These are phyloP conservation scores for Xiphophorus couchianus DNA, from an alignment of 2,113 vertebrate genomes.

Conservation along the genomic window DNA sequence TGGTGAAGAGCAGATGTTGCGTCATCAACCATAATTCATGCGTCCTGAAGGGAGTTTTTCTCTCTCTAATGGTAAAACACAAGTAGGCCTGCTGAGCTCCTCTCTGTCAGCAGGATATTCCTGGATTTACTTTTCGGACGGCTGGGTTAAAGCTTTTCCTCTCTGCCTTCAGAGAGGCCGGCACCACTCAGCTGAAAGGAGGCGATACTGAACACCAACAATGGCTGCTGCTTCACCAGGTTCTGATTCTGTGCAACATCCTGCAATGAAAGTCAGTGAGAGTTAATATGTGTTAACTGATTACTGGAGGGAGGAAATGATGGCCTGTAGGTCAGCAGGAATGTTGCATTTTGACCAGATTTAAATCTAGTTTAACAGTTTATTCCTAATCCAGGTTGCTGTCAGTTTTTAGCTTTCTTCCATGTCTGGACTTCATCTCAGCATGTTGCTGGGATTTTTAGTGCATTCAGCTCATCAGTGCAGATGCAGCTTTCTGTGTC, in stretches of 20 bases:
- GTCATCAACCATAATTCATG: neutral
- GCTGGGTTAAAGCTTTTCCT: conserved; percentile 54
- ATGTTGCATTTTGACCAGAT: conserved; percentile 31
- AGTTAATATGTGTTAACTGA: conserved; percentile 20
- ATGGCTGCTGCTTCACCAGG: neutral
- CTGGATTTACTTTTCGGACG: conserved; percentile 66
- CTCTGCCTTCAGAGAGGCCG: conserved; percentile 48
- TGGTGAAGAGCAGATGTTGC: neutral
- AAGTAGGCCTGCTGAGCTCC: conserved; percentile 43
- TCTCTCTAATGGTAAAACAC: conserved; percentile 1
- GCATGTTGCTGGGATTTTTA: no score
- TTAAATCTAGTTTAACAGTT: conserved; percentile 33
- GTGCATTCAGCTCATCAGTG: no score
- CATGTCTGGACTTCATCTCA: neutral
- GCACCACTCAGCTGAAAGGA: conserved; percentile 17
- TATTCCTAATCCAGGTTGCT: conserved; percentile 55
- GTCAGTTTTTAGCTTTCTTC: conserved; percentile 18
- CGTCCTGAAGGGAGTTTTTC: neutral
- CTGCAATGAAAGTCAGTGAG: conserved; percentile 10
- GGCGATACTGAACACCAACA: conserved; percentile 32
- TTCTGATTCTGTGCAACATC: neutral
- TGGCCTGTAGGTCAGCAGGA: conserved; percentile 33
- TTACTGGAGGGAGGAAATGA: neutral
- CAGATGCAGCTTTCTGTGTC: no score
- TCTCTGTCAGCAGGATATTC: conserved; percentile 52